phyloP scores from a whole-genome alignment of 1,140 invertebrate genomes.

The Babylonia areolata region DNA sequence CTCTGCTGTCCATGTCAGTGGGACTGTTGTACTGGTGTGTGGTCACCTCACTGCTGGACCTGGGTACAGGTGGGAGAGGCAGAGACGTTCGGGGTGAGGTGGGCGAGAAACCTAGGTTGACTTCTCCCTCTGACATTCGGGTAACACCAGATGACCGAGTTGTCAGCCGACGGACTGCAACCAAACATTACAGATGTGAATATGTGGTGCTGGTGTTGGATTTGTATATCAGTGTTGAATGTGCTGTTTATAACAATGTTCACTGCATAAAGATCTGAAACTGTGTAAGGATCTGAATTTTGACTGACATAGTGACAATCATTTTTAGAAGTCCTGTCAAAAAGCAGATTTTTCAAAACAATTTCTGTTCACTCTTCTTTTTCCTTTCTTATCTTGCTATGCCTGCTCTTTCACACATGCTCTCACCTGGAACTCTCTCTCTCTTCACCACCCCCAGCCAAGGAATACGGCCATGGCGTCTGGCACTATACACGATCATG shows the following conservation, averaged over 20 bases:
- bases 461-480: not conserved
- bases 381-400: not conserved
- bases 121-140: not conserved
- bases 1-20: not conserved
- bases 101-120: slow-evolving; percentile 4
- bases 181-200: not conserved
- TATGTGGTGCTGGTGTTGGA: no score
- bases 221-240: no score
- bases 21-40: not conserved
- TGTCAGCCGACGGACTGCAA: not conserved
- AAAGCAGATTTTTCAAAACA: not conserved
- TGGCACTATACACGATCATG: not conserved
- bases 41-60: not conserved
- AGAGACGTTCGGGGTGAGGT: not conserved
- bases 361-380: not conserved
- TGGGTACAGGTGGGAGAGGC: slow-evolving; percentile 18
- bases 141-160: not conserved
- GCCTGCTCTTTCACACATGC: not conserved
- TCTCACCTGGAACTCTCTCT: not conserved
- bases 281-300: no score
- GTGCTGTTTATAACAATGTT: no score
- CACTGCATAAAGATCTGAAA: no score
- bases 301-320: no score
- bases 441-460: not conserved
- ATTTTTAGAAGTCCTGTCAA: no score